Percentiles rank a stretch among this genome's conserved stretches.
phyloP scores from a whole-genome alignment of 2,888 invertebrate genomes.

The Himalopsyche anomala region DNA sequence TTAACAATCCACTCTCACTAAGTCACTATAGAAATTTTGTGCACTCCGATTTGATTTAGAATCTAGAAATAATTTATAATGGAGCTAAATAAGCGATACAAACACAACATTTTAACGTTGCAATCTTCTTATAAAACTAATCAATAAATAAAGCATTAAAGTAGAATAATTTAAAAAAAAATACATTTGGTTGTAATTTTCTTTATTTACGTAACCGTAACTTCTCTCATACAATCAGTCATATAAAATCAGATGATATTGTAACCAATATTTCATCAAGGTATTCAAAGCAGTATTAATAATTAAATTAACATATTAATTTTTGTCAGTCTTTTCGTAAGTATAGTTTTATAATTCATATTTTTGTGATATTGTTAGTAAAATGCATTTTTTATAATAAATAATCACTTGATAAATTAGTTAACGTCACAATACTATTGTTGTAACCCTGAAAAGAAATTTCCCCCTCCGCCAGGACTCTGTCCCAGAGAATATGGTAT shows the following conservation, averaged over 20 bases:
- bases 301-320: neutral
- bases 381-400: conserved; percentile 5
- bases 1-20: too few relatives aligned
- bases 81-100: too few relatives aligned
- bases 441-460: conserved; percentile 28
- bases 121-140: too few relatives aligned
- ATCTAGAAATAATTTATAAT: too few relatives aligned
- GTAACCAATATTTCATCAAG: neutral
- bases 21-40: too few relatives aligned
- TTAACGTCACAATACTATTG: neutral
- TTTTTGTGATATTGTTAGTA: neutral
- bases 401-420: conserved; percentile 13
- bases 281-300: neutral
- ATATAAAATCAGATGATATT: neutral
- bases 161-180: neutral
- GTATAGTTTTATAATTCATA: neutral
- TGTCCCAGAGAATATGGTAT: conserved; percentile 6
- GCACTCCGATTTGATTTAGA: too few relatives aligned
- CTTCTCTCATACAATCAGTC: neutral
- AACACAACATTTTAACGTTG: too few relatives aligned
- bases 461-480: neutral
- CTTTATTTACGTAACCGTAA: neutral
- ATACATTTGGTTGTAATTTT: neutral
- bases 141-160: too few relatives aligned
- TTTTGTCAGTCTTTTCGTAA: conserved; percentile 22